A percentile compares a stretch with the other conserved stretches of the same genome.
Conservation (phyloP, 2,113 vertebrate genomes). For the Nycticorax nycticorax region DNA sequence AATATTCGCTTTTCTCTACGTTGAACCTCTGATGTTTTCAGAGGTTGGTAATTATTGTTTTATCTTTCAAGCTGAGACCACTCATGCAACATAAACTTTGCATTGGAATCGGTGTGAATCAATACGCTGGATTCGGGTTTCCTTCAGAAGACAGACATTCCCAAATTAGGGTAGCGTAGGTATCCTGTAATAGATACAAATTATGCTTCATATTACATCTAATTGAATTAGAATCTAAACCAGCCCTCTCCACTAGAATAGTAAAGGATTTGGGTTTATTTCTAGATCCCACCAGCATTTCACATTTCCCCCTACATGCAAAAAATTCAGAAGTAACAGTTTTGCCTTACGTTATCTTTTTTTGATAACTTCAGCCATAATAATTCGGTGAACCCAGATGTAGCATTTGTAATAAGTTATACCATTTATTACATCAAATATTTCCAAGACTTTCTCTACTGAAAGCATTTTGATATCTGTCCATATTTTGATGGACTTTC, state of each 20-base stretch:
- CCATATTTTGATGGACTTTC: background rate
- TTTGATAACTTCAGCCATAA: background rate
- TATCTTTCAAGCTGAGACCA: background rate
- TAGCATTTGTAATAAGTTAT: background rate
- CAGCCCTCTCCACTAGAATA: background rate
- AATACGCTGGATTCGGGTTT: background rate
- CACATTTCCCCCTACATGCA: background rate
- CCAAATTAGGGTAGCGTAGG: background rate
- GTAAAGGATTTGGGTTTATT: background rate
- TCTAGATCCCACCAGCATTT: background rate
- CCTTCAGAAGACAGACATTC: background rate
- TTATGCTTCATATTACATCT: background rate
- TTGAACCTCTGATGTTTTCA: background rate
- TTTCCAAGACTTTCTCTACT: background rate
- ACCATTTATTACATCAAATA: background rate
- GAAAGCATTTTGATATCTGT: background rate
- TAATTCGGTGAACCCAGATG: background rate
- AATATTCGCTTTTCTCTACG: background rate
- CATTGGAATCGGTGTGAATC: background rate
- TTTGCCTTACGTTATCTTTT: background rate
- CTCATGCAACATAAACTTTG: background rate
- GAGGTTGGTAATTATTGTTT: background rate
- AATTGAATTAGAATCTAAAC: background rate
- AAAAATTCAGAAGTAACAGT: background rate
- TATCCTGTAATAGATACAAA: accelerated